Base-by-base conservation (phyloP, 2,888 invertebrate species). In the Bugula neritina region DNA sequence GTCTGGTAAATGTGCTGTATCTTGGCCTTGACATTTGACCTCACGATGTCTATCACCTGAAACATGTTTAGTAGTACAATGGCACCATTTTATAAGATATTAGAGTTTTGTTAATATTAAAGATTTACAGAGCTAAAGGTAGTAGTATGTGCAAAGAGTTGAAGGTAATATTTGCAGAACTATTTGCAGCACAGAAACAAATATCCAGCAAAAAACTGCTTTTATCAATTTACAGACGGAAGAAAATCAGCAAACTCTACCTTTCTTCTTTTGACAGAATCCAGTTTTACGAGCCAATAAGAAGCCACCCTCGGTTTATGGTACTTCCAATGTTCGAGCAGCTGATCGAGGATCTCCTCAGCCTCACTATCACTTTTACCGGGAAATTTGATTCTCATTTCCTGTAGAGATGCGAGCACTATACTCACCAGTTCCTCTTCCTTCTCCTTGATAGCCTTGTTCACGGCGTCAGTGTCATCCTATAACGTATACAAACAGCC, bases 271-370 rank as follows among this genome's bases (percentile, higher is more conserved):
- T 84, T 84, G 54, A 80, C 80, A 27, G 82, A 80, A 74, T 84
- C 84, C 54, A 84, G 76, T 72, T 83, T 83, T 1, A 81, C 81
- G 29, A 84, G 77, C 84, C 84, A 84, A 74, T 84, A 84, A 0
- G 83, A 82, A 3, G 83, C 83, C 75, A 84, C 79, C 75, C 81
- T 78, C 25, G 83, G 81, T 72, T 84, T 84, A 76, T 84, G 82
- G 72, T 79, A 81, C 72, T 82, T 83, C 83, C 83, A 83, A 74
- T 83, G 82, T 71, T 82, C 82, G 77, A 80, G 77, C 43, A 83
- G 81, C 75, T 79, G 81, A 72, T 82, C 80, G 27, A 83, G 76
- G 35, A 83, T 77, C 13, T 76, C 73, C 57, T 83, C 82, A 5
- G 83, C 82, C 72, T 83, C 82, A 23, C 78, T 76, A 71, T 83